phyloP scores from a whole-genome alignment of 1,140 invertebrate species.

The Drosophila virilis region DNA sequence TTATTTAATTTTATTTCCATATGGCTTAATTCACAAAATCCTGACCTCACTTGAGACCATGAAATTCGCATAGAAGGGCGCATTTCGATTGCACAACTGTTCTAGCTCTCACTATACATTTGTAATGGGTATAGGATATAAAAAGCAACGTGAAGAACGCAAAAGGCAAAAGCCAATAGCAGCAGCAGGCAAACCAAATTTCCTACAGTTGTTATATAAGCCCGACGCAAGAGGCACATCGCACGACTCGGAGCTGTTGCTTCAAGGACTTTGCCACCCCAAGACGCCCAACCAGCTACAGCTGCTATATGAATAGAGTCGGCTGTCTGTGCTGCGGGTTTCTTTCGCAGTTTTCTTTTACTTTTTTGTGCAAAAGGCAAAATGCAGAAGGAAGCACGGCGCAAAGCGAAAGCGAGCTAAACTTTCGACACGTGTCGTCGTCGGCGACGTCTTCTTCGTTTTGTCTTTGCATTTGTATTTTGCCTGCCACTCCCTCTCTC shows the following conservation, averaged over 20 bases:
- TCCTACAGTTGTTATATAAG: conserved; percentile 36
- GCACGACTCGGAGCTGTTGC: conserved; percentile 54
- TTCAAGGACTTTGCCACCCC: conserved; percentile 69
- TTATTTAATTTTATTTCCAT: no score
- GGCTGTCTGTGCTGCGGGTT: conserved; percentile 22
- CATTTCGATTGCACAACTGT: neutral
- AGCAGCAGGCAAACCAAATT: conserved; percentile 19
- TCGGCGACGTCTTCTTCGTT: conserved; percentile 12
- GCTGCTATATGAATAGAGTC: neutral
- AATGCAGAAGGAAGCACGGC: conserved; percentile 18
- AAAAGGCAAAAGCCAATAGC: conserved; percentile 18
- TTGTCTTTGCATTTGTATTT: conserved; percentile 18
- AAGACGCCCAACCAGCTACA: neutral
- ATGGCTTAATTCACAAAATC: no score
- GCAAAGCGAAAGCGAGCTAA: conserved; percentile 20
- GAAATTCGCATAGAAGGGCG: neutral
- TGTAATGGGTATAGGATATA: neutral
- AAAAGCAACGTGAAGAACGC: neutral
- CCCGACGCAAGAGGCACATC: neutral
- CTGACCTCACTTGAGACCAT: no score
- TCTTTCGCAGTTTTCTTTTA: neutral
- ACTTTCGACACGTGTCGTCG: conserved; percentile 51
- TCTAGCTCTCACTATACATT: neutral
- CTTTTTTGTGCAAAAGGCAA: conserved; percentile 12
- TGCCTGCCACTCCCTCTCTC: neutral